Evolutionary conservation across 2,113 vertebrate species (phyloP), one percentile per base, ranked within the genome.

Genomic region (Psophia crepitans): DNA sequence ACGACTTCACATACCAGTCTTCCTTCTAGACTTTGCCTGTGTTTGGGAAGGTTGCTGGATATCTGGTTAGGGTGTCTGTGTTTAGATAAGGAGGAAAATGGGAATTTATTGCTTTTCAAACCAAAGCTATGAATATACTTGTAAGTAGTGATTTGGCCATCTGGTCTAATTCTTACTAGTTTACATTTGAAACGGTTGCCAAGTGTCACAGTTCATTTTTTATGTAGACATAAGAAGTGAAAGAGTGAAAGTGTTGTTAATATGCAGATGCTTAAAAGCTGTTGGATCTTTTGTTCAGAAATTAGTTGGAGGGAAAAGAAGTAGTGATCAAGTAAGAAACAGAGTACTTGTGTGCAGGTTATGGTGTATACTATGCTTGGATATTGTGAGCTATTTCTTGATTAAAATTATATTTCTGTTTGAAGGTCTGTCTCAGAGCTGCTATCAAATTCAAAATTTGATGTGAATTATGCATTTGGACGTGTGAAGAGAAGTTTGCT

Each of bases 401-500:
- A 93, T 49, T 13, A 13, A 71, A 75, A 39, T 12, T 35, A 5
- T 77, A 11, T 96, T 97, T 97, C 27, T 95, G 1, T 89, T 93
- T 95, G 79, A 77, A 99, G 99, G 97, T 99, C 99, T 92, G 99
- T 99, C 94, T 99, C 98, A 93, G 99, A 99, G 97, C 94, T 99
- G 89, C 98, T 99, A 6, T 98, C 99, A 95, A 99, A 99, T 98
- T 99, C 99, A 77, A 99, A 99, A 95, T 99, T 99, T 98, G 99
- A 99, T 97, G 99, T 99, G 87, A 99, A 99, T 98, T 99, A 99
- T 76, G 99, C 99, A 35, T 99, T 99, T 97, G 99, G 99, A 96
- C 98, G 99, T 30, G 99, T 99, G 83, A 99, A 99, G 98, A 99
- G 99, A 98, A 99, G 99, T 97, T 98, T 99, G 85, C 98, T 99